A percentile compares a stretch with the other conserved stretches of the same genome.
Conservation (phyloP, 1,140 invertebrate species). For the Pseudobourletiella spinata region DNA sequence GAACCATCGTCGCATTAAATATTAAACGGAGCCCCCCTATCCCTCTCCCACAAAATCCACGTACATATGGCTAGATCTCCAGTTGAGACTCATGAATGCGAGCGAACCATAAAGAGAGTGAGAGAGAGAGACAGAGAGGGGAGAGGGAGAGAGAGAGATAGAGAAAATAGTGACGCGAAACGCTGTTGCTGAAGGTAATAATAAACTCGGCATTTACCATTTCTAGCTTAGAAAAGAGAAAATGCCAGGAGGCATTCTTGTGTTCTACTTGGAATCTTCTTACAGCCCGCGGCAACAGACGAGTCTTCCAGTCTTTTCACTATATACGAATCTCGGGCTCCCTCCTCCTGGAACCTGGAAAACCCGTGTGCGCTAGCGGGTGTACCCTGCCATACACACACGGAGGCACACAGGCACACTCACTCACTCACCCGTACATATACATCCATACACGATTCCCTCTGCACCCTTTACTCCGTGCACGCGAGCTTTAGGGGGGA, state of each 20-base stretch:
- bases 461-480: too few relatives aligned
- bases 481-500: too few relatives aligned
- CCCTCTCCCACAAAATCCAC: not conserved
- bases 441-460: too few relatives aligned
- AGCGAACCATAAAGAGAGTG: not conserved
- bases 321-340: constrained; percentile 5
- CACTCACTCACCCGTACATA: too few relatives aligned
- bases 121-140: not conserved
- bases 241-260: constrained; percentile 18
- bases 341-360: constrained; percentile 4
- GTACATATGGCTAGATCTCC: not conserved
- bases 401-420: too few relatives aligned
- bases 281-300: constrained; percentile 6
- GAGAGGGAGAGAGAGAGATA: constrained; percentile 6
- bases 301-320: not conserved
- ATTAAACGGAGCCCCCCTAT: constrained; percentile 7
- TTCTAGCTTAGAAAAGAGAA: constrained; percentile 21
- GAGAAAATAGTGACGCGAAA: constrained; percentile 16
- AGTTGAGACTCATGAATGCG: not conserved
- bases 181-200: constrained; percentile 32
- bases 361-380: not conserved
- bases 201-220: constrained; percentile 34
- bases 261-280: constrained; percentile 24
- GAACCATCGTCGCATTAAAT: constrained; percentile 2
- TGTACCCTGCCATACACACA: not conserved